These are phyloP conservation scores for Echinometra lucunter DNA, from an alignment of 53 echinoderm and acorn worm genomes.

Conservation along the genomic window DNA sequence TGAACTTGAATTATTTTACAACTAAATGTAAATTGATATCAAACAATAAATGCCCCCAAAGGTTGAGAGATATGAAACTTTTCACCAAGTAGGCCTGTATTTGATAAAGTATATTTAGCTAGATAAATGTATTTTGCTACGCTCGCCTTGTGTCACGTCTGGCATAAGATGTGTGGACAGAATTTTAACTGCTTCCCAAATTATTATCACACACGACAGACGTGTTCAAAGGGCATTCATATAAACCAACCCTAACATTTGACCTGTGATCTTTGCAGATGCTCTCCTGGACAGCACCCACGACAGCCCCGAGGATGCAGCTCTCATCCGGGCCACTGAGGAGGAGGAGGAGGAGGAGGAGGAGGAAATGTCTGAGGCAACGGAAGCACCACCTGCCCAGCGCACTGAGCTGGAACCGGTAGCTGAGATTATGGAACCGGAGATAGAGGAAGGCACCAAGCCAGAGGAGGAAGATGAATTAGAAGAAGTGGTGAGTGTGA, in stretches of 20 bases:
- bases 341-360: conserved; percentile 55
- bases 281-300: conserved; percentile 64
- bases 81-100: no score
- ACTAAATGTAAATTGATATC: no score
- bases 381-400: conserved; percentile 19
- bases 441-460: conserved; percentile 18
- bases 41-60: no score
- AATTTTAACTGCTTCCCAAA: no score
- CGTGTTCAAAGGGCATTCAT: background rate
- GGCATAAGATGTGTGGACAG: no score
- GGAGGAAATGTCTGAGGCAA: conserved; percentile 29
- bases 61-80: no score
- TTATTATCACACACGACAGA: no score
- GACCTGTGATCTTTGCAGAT: conserved; percentile 23
- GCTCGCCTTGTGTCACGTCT: no score
- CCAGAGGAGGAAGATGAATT: conserved; percentile 51
- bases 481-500: conserved; percentile 40
- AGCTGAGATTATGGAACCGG: conserved; percentile 54
- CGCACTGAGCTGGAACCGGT: conserved; percentile 53
- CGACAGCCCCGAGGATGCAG: conserved; percentile 50
- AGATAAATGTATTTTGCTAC: no score
- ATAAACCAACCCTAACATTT: background rate
- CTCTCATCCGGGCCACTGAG: conserved; percentile 63
- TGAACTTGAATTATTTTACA: no score
- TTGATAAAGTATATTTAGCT: no score